phyloP scores from a whole-genome alignment of 2,797 vertebrate species.

The Tinamus major region DNA sequence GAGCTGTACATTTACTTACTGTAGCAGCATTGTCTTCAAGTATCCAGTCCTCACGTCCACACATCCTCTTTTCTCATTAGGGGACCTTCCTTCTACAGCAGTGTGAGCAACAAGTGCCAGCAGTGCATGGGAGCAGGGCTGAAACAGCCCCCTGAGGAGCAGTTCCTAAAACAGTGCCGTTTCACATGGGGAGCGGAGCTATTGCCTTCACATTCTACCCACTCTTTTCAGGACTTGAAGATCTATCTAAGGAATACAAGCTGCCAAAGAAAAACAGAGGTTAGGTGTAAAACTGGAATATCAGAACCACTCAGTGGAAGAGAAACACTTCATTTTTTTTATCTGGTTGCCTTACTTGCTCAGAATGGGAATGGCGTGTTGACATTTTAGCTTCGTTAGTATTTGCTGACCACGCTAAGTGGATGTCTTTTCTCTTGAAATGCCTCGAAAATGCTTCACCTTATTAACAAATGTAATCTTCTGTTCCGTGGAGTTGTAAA shows the following conservation, averaged over 20 bases:
- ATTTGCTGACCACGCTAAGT: not conserved
- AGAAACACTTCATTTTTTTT: not conserved
- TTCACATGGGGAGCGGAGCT: not conserved
- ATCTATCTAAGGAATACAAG: not conserved
- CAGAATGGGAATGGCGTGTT: not conserved
- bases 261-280: not conserved
- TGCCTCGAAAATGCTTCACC: not conserved
- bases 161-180: not conserved
- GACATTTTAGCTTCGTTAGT: not conserved
- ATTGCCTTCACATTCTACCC: not conserved
- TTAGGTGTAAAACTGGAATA: not conserved
- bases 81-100: not conserved
- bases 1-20: not conserved
- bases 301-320: not conserved
- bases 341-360: not conserved
- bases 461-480: conserved; percentile 15
- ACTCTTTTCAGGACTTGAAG: not conserved
- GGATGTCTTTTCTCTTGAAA: not conserved
- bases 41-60: not conserved
- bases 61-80: not conserved
- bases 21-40: not conserved
- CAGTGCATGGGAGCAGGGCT: not conserved
- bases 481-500: not conserved
- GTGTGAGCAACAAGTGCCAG: not conserved
- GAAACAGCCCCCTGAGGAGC: not conserved